Evolutionary conservation across 37 sponge, comb jelly and placozoan genomes (phyloP).

Genomic region (Tethya wilhelma): DNA sequence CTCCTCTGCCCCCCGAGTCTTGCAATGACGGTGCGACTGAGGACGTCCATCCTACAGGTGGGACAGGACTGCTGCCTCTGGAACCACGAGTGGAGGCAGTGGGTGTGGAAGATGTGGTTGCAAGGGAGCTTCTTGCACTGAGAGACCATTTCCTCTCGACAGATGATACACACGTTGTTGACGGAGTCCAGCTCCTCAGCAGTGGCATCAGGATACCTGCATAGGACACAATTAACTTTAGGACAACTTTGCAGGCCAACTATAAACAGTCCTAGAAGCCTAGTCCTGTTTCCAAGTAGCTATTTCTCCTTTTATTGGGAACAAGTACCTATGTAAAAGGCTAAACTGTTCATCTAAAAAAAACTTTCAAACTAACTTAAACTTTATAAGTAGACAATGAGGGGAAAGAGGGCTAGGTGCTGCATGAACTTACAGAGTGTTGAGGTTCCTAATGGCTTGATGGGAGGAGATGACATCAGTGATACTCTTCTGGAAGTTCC

Average conservation of each 20-base stretch:
- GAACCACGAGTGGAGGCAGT: conserved; percentile 97
- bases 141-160: conserved; percentile 90
- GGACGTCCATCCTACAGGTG: conserved; percentile 83
- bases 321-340: not conserved
- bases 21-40: conserved; percentile 4
- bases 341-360: not conserved
- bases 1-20: conserved; percentile 2
- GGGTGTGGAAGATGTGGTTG: conserved; percentile 94
- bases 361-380: not conserved
- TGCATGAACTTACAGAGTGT: conserved; percentile 64
- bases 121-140: conserved; percentile 96
- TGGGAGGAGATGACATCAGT: conserved; percentile 81
- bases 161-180: conserved; percentile 92
- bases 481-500: conserved; percentile 90
- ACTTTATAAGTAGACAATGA: not conserved
- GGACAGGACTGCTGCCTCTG: conserved; percentile 98
- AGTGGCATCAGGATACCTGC: conserved; percentile 91
- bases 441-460: conserved; percentile 90
- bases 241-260: not conserved
- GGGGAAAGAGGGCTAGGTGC: not conserved
- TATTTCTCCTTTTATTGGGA: too few relatives aligned
- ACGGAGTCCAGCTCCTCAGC: conserved; percentile 81
- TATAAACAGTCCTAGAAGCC: not conserved
- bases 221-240: conserved; percentile 11
- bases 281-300: too few relatives aligned